Conservation (phyloP, 1,140 invertebrate genomes). For the Camponotus floridanus region DNA sequence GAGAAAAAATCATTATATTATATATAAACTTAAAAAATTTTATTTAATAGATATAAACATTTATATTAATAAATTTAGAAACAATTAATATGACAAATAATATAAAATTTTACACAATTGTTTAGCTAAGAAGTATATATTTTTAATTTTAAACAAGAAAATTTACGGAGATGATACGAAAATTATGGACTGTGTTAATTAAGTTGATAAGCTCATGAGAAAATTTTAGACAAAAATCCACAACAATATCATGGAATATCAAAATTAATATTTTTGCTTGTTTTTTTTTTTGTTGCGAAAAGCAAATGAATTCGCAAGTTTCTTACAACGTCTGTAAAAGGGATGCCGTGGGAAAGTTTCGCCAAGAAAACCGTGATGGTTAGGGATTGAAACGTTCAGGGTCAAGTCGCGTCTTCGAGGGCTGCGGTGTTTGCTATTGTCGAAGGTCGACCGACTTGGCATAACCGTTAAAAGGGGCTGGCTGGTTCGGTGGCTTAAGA, state of each 20-base stretch:
- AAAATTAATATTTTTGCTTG: too few species aligned
- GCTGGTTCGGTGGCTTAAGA: constrained; percentile 69
- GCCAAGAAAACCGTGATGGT: constrained; percentile 71
- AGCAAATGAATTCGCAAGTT: constrained; percentile 44
- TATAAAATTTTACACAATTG: too few species aligned
- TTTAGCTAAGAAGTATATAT: background rate
- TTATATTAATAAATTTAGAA: too few species aligned
- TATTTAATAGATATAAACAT: too few species aligned
- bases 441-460: constrained; percentile 78
- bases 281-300: constrained; percentile 53
- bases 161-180: background rate
- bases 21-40: too few species aligned
- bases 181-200: background rate
- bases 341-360: constrained; percentile 78
- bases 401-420: constrained; percentile 73
- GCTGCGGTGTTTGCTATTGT: constrained; percentile 74
- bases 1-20: too few species aligned
- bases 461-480: constrained; percentile 79
- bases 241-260: too few species aligned
- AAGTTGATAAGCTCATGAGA: background rate
- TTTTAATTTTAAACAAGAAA: background rate
- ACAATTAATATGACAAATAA: too few species aligned
- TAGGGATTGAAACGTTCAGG: constrained; percentile 76
- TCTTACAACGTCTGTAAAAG: constrained; percentile 41
- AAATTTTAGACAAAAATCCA: background rate